These are phyloP conservation scores for Onychomys arenicola DNA, from an alignment of 2,797 vertebrate species.

Conservation along the genomic window DNA sequence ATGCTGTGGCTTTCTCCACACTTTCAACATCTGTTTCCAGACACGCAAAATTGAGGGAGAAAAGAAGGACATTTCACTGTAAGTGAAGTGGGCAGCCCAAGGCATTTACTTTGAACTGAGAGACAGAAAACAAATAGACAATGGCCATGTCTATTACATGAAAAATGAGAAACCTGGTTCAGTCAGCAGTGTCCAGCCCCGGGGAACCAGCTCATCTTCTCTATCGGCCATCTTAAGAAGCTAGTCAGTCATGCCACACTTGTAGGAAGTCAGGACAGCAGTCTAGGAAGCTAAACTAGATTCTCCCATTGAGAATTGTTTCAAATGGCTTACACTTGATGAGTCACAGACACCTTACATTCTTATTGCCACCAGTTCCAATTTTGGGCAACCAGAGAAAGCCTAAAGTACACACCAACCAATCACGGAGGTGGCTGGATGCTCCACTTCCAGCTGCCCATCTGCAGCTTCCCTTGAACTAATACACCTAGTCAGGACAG, in stretches of 20 bases:
- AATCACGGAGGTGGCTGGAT: not conserved
- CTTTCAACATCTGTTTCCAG: not conserved
- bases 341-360: not conserved
- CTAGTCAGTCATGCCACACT: not conserved
- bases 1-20: not conserved
- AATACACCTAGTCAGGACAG: not conserved
- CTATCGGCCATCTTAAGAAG: not conserved
- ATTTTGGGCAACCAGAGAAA: constrained; percentile 1
- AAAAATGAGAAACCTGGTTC: not conserved
- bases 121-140: not conserved
- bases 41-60: not conserved
- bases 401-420: not conserved
- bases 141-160: not conserved
- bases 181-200: not conserved
- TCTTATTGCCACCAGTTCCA: not conserved
- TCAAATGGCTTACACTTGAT: not conserved
- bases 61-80: not conserved
- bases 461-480: not conserved
- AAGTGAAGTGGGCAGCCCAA: not conserved
- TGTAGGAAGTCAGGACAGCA: not conserved
- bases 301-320: too few species aligned
- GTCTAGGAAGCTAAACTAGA: not conserved
- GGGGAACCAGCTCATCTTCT: not conserved
- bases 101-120: not conserved
- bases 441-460: not conserved